phyloP scores from a whole-genome alignment of 2,888 invertebrate species.

The Loripinus fragilis region DNA sequence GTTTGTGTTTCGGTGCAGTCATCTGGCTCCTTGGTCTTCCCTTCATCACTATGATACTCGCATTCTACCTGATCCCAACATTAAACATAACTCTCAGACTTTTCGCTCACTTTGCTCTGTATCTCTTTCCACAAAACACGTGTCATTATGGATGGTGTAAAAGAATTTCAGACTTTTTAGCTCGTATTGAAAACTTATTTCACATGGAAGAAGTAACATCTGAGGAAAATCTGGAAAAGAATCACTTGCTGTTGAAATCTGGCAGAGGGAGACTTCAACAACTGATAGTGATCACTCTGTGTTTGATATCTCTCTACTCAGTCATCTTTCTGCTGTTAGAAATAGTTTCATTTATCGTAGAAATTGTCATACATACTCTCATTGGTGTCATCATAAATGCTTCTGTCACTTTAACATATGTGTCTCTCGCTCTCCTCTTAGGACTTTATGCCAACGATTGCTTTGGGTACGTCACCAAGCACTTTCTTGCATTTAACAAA shows the following conservation, averaged over 20 bases:
- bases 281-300: constrained; percentile 51
- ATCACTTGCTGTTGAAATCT: constrained; percentile 34
- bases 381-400: constrained; percentile 76
- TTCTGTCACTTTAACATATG: constrained; percentile 63
- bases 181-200: background rate
- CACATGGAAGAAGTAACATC: constrained; percentile 44
- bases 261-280: constrained; percentile 38
- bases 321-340: constrained; percentile 72
- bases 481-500: constrained; percentile 74
- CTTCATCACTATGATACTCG: constrained; percentile 62
- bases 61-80: constrained; percentile 77
- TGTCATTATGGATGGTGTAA: constrained; percentile 15
- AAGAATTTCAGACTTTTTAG: constrained; percentile 7
- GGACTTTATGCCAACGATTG: constrained; percentile 69
- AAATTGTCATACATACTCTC: constrained; percentile 68
- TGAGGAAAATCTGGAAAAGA: constrained; percentile 53
- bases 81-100: constrained; percentile 75
- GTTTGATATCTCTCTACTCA: constrained; percentile 61
- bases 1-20: constrained; percentile 71
- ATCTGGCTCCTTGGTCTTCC: constrained; percentile 72
- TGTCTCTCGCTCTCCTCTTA: constrained; percentile 67
- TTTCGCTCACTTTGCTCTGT: constrained; percentile 67
- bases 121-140: constrained; percentile 59
- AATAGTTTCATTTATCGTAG: constrained; percentile 69
- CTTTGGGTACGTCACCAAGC: constrained; percentile 70